phyloP scores from a whole-genome alignment of 1,140 invertebrate species.

The Cheumatopsyche charites region DNA sequence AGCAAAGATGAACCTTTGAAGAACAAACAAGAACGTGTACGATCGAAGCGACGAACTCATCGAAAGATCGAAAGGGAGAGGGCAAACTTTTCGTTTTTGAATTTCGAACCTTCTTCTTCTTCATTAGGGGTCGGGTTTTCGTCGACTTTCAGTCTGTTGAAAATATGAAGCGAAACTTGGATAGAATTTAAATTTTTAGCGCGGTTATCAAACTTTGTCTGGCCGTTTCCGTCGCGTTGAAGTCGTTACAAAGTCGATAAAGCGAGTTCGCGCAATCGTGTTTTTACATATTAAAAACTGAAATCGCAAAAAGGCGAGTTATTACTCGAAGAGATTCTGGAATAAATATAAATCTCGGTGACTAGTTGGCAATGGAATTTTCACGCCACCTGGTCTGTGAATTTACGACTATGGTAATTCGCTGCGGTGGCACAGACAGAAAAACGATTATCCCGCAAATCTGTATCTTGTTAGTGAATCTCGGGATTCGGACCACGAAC shows the following conservation, averaged over 20 bases:
- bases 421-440: neutral
- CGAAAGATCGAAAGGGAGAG: no score
- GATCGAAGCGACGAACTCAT: no score
- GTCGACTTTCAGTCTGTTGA: neutral
- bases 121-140: neutral
- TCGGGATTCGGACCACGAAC: conserved; percentile 8
- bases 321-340: no score
- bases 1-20: no score
- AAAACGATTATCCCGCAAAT: conserved; percentile 26
- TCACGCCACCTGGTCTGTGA: neutral
- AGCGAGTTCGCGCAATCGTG: no score
- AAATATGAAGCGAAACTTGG: neutral
- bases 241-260: no score
- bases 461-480: conserved; percentile 14
- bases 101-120: neutral
- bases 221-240: no score
- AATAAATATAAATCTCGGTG: no score
- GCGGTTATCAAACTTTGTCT: neutral
- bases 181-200: conserved; percentile 14
- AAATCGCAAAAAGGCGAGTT: no score
- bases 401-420: conserved; percentile 20
- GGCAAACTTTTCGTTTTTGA: no score
- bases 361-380: neutral
- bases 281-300: no score
- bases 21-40: no score